Conservation (phyloP, 2,888 invertebrate species). For the Petrolisthes manimaculis region DNA sequence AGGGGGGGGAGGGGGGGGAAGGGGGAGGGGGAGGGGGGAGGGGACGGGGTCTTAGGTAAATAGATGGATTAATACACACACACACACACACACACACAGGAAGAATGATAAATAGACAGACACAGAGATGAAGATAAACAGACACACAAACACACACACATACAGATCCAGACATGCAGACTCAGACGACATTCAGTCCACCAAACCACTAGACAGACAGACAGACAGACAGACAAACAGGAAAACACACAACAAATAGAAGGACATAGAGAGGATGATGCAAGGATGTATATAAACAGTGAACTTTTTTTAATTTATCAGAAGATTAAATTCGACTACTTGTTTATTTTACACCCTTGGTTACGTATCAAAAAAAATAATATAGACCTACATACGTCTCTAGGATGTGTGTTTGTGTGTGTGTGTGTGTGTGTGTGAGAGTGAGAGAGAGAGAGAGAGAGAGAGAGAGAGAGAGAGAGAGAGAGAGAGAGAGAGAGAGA, state of each 20-base stretch:
- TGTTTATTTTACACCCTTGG: no score
- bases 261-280: no score
- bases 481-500: conserved; percentile 7
- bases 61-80: no score
- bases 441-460: neutral
- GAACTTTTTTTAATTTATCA: no score
- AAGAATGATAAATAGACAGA: neutral
- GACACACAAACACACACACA: neutral
- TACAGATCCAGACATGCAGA: neutral
- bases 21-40: no score
- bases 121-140: neutral
- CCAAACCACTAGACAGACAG: neutral
- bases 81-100: no score
- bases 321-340: no score
- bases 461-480: conserved; percentile 7
- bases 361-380: neutral
- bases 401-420: no score
- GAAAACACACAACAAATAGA: neutral
- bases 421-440: neutral
- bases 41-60: no score
- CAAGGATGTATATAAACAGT: no score
- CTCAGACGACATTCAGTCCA: neutral
- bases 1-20: no score
- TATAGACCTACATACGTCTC: neutral
- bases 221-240: neutral